These are phyloP conservation scores for Fragum whitleyi DNA, from an alignment of 2,888 invertebrate genomes.

Conservation along the genomic window DNA sequence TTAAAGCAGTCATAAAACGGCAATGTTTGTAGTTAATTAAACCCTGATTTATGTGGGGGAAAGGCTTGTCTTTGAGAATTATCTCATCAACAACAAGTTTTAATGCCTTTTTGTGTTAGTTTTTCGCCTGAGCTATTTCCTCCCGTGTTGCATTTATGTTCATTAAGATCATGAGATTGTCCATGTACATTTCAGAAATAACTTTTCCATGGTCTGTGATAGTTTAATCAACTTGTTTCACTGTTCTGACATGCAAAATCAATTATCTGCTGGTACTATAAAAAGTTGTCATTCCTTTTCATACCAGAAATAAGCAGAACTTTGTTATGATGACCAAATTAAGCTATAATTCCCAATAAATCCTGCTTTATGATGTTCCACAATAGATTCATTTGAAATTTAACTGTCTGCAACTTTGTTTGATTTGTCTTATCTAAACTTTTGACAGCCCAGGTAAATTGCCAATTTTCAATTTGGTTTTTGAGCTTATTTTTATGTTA, in stretches of 20 bases:
- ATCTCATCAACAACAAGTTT: slow-evolving; percentile 18
- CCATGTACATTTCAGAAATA: slow-evolving; percentile 7
- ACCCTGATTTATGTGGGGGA: slow-evolving; percentile 19
- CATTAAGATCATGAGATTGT: slow-evolving; percentile 11
- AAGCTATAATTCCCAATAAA: no score
- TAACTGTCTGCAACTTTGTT: no score
- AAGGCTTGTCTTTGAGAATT: slow-evolving; percentile 13
- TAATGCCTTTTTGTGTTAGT: slow-evolving; percentile 19
- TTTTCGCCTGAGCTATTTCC: slow-evolving; percentile 14
- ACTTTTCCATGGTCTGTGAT: neutral
- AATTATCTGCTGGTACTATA: neutral
- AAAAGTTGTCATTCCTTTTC: neutral
- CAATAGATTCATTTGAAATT: no score
- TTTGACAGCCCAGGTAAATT: no score
- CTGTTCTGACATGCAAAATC: slow-evolving; percentile 8
- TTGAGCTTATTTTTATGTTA: no score
- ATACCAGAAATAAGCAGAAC: no score
- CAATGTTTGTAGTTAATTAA: slow-evolving; percentile 6
- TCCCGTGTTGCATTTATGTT: slow-evolving; percentile 4
- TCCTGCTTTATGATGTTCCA: no score
- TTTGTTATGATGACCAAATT: no score
- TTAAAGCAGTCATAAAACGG: slow-evolving; percentile 5
- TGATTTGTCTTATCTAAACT: no score
- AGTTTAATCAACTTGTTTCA: neutral
- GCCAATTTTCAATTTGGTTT: no score